A percentile compares a stretch with the other conserved stretches of the same genome.
These are phyloP conservation scores for Pogonophryne albipinna DNA, from an alignment of 2,797 vertebrate species.

Conservation along the genomic window DNA sequence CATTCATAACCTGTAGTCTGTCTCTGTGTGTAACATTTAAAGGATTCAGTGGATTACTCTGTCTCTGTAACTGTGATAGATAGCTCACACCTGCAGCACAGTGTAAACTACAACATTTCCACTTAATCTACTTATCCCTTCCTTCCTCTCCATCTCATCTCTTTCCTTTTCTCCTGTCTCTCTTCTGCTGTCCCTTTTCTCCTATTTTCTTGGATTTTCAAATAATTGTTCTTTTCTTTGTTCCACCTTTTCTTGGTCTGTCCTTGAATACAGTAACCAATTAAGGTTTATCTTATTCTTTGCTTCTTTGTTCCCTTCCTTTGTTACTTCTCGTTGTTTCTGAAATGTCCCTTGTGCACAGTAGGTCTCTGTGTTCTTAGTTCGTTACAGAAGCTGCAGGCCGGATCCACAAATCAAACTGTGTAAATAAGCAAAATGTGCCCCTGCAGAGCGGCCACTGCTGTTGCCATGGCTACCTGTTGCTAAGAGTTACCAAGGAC, in stretches of 20 bases:
- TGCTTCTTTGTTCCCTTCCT: background rate
- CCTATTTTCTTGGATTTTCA: too few species aligned
- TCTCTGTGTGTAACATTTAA: constrained; percentile 36
- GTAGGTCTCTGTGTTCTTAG: constrained; percentile 5
- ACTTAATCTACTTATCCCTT: constrained; percentile 34
- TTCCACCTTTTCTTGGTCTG: background rate
- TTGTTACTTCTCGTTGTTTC: background rate
- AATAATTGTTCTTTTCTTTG: background rate
- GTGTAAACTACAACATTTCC: constrained; percentile 45
- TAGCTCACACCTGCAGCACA: constrained; percentile 39
- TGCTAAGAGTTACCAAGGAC: constrained; percentile 70
- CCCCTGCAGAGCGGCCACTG: constrained; percentile 53
- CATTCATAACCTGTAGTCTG: constrained; percentile 13
- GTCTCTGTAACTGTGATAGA: constrained; percentile 41
- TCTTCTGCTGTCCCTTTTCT: background rate
- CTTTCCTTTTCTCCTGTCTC: background rate
- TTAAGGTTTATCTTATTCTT: background rate
- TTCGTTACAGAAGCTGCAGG: constrained; percentile 62
- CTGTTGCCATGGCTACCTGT: constrained; percentile 73
- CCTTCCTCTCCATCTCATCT: constrained; percentile 26
- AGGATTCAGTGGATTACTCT: constrained; percentile 46
- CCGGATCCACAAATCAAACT: constrained; percentile 79
- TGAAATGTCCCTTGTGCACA: background rate
- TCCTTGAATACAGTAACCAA: background rate
- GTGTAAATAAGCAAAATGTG: constrained; percentile 76